These are phyloP conservation scores for Himalopsyche anomala DNA, from an alignment of 2,888 invertebrate species.

Conservation along the genomic window DNA sequence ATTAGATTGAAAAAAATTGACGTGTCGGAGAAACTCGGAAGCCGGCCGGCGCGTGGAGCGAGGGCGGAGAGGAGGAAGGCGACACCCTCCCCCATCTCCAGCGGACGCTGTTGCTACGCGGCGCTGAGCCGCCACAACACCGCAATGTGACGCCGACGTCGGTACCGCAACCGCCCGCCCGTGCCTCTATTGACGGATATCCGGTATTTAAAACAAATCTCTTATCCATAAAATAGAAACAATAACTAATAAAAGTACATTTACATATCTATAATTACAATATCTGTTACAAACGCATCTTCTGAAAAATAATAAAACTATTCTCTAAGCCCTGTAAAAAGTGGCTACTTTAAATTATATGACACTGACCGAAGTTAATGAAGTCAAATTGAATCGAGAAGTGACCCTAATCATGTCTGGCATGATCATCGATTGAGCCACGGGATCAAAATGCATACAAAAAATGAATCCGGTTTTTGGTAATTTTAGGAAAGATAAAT, in stretches of 20 bases:
- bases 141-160: slow-evolving; percentile 58
- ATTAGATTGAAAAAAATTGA: not conserved
- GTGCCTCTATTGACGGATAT: not conserved
- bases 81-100: slow-evolving; percentile 44
- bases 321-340: no score
- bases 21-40: slow-evolving; percentile 19
- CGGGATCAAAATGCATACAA: no score
- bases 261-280: no score
- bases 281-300: no score
- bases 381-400: no score
- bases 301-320: no score
- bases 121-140: slow-evolving; percentile 60
- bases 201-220: not conserved
- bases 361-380: no score
- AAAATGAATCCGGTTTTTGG: no score
- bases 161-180: slow-evolving; percentile 46
- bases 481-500: no score
- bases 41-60: slow-evolving; percentile 45
- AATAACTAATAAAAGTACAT: not conserved
- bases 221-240: not conserved
- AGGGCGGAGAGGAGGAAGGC: slow-evolving; percentile 47
- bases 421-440: no score
- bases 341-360: no score
- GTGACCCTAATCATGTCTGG: no score
- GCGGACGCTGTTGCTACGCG: slow-evolving; percentile 63